phyloP scores from a whole-genome alignment of 2,888 invertebrate genomes.

The Dynastes hyllus region DNA sequence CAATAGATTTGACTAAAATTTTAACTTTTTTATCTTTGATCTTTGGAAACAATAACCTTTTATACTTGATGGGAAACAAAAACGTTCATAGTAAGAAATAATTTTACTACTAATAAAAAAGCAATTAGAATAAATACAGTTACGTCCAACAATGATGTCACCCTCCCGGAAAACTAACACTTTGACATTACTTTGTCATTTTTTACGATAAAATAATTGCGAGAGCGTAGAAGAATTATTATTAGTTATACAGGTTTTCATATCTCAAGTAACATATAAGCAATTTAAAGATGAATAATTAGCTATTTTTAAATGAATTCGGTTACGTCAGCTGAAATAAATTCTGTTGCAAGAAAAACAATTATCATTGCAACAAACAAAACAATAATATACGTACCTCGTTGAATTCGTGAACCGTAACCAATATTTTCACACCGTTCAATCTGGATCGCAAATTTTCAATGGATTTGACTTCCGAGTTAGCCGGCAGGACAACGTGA shows the following conservation, averaged over 20 bases:
- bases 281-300: too few species aligned
- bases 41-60: too few species aligned
- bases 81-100: too few species aligned
- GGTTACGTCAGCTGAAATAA: not conserved
- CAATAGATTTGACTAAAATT: too few species aligned
- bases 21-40: too few species aligned
- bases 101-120: not conserved
- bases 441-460: conserved; percentile 73
- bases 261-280: too few species aligned
- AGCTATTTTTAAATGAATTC: too few species aligned
- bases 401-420: conserved; percentile 75
- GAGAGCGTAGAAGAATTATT: too few species aligned
- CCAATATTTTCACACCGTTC: conserved; percentile 74
- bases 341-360: not conserved
- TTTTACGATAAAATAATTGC: too few species aligned
- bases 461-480: conserved; percentile 63
- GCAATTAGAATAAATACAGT: not conserved
- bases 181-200: too few species aligned
- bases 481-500: conserved; percentile 66
- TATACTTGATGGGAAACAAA: too few species aligned
- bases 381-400: conserved; percentile 71
- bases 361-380: not conserved
- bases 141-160: not conserved
- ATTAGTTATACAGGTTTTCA: too few species aligned
- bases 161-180: not conserved